Evolutionary conservation across 2,797 vertebrate genomes (phyloP).

Genomic region (Sebastes oblongus): DNA sequence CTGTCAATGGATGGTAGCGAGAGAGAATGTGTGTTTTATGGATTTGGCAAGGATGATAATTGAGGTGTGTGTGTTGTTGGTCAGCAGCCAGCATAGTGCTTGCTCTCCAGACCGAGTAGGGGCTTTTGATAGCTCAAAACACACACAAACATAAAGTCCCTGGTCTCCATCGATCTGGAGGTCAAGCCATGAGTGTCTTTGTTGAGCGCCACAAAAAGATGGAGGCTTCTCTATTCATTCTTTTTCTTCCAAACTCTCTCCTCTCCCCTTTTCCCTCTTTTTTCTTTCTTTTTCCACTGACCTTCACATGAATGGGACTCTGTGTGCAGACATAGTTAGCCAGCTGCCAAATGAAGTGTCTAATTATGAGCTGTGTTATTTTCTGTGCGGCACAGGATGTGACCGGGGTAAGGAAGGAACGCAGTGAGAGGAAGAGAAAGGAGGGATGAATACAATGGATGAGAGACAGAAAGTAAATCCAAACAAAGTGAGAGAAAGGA

Average conservation of each 20-base stretch:
- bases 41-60: slow-evolving; percentile 70
- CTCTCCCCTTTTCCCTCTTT: background rate
- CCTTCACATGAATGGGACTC: slow-evolving; percentile 64
- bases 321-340: slow-evolving; percentile 52
- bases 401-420: slow-evolving; percentile 23
- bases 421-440: background rate
- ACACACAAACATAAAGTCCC: slow-evolving; percentile 43
- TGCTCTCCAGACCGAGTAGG: slow-evolving; percentile 52
- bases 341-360: slow-evolving; percentile 69
- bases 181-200: slow-evolving; percentile 52
- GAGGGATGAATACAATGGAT: slow-evolving; percentile 5
- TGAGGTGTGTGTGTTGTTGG: slow-evolving; percentile 54
- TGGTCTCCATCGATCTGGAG: slow-evolving; percentile 47
- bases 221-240: slow-evolving; percentile 1
- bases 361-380: slow-evolving; percentile 71
- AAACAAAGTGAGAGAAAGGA: background rate
- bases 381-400: slow-evolving; percentile 56
- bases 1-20: slow-evolving; percentile 26
- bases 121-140: slow-evolving; percentile 38
- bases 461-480: background rate
- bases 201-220: slow-evolving; percentile 40
- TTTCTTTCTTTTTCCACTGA: slow-evolving; percentile 20
- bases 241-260: background rate
- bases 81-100: slow-evolving; percentile 50
- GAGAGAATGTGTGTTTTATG: slow-evolving; percentile 69